These are phyloP conservation scores for Hydropsyche tenuis DNA, from an alignment of 1,140 invertebrate species.

Conservation along the genomic window DNA sequence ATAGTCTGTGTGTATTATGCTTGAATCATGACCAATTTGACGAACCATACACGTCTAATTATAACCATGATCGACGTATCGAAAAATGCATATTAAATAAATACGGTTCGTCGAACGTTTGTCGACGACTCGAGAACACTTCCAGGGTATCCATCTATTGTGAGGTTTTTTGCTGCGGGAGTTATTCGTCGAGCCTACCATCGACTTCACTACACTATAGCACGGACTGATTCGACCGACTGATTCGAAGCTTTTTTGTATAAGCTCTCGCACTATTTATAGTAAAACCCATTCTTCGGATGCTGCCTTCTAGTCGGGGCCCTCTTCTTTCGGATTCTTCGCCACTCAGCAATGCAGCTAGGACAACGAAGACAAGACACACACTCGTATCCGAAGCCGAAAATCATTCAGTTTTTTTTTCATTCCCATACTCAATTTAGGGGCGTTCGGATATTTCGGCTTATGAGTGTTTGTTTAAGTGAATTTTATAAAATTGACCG, in stretches of 20 bases:
- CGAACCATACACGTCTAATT: no score
- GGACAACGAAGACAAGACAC: no score
- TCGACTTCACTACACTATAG: background rate
- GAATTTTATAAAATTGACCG: no score
- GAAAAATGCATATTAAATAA: no score
- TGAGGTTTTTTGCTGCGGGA: slow-evolving; percentile 20
- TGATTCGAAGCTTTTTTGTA: slow-evolving; percentile 21
- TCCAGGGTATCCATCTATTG: slow-evolving; percentile 16
- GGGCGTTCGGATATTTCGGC: no score
- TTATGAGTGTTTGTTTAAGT: no score
- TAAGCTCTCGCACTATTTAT: slow-evolving; percentile 20
- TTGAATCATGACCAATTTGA: no score
- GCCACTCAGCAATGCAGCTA: background rate
- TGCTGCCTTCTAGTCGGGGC: slow-evolving; percentile 15
- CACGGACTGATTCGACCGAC: slow-evolving; percentile 25
- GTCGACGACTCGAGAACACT: slow-evolving; percentile 15
- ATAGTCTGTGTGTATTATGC: no score
- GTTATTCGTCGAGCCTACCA: slow-evolving; percentile 37
- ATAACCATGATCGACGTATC: no score
- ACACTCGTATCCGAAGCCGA: no score
- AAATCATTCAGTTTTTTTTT: no score
- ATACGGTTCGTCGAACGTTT: slow-evolving; percentile 1
- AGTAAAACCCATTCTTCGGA: slow-evolving; percentile 29
- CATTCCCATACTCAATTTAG: no score
- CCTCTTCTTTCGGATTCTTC: background rate